Percentiles rank a stretch among this genome's conserved stretches.
Conservation (phyloP, 2,797 vertebrate species). For the Acipenser oxyrinchus region DNA sequence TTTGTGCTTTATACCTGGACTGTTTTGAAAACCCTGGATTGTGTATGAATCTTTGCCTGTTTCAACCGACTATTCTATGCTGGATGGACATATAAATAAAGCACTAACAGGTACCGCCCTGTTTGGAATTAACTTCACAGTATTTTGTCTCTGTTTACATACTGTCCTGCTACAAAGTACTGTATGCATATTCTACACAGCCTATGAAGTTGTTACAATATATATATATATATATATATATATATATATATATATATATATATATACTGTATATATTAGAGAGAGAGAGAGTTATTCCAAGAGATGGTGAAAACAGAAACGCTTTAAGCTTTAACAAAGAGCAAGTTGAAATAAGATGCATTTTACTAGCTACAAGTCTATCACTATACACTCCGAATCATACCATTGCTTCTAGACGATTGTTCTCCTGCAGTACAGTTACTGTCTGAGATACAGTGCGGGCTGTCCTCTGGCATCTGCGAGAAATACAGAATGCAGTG, state of each 20-base stretch:
- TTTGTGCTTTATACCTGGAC: no score
- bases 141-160: no score
- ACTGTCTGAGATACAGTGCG: slow-evolving; percentile 42
- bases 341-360: neutral
- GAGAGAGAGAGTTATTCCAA: neutral
- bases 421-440: slow-evolving; percentile 47
- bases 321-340: neutral
- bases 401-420: slow-evolving; percentile 65
- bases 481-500: slow-evolving; percentile 23
- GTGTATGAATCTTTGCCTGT: no score
- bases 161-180: no score
- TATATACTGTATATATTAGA: neutral
- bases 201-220: no score
- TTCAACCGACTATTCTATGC: no score
- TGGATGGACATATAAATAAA: no score
- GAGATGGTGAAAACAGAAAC: neutral
- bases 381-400: slow-evolving; percentile 4
- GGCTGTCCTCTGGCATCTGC: slow-evolving; percentile 59
- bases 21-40: no score
- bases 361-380: neutral
- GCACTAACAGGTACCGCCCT: no score
- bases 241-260: neutral
- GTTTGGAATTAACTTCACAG: no score
- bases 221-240: no score
- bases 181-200: no score